A percentile compares a stretch with the other conserved stretches of the same genome.
Evolutionary conservation across 2,888 invertebrate genomes (phyloP).

Genomic region (Leucozona laternaria): DNA sequence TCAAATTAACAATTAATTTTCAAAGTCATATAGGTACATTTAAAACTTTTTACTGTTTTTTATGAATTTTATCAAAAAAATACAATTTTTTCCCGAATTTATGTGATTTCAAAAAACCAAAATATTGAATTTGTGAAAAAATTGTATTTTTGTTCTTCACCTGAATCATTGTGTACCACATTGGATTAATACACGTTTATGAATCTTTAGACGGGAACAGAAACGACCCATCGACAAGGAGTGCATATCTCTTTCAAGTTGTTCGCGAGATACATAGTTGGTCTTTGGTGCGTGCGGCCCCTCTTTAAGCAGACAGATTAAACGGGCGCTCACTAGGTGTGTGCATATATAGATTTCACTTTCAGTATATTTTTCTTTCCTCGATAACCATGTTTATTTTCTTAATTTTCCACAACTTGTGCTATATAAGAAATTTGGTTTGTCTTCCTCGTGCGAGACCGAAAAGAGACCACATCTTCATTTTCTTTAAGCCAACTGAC

Average conservation of each 20-base stretch:
- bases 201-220: constrained; percentile 24
- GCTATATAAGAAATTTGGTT: constrained; percentile 50
- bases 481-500: constrained; percentile 38
- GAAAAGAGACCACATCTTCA: constrained; percentile 56
- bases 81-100: too few relatives aligned
- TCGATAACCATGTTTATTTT: constrained; percentile 74
- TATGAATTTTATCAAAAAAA: too few relatives aligned
- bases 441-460: constrained; percentile 35
- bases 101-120: too few relatives aligned
- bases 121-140: not conserved
- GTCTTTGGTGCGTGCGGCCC: constrained; percentile 1
- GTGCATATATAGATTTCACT: constrained; percentile 42
- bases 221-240: constrained; percentile 4
- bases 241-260: constrained; percentile 63
- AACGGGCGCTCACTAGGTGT: constrained; percentile 55
- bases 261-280: constrained; percentile 35
- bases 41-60: too few relatives aligned
- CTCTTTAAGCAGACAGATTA: constrained; percentile 32
- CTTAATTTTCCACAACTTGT: constrained; percentile 74
- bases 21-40: too few relatives aligned
- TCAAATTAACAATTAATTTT: too few relatives aligned
- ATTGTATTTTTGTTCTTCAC: not conserved
- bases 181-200: not conserved
- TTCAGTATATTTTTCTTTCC: constrained; percentile 72
- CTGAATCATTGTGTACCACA: constrained; percentile 26